These are phyloP conservation scores for Apostichopus leukothele DNA, from an alignment of 53 echinoderm and acorn worm genomes.

Conservation along the genomic window DNA sequence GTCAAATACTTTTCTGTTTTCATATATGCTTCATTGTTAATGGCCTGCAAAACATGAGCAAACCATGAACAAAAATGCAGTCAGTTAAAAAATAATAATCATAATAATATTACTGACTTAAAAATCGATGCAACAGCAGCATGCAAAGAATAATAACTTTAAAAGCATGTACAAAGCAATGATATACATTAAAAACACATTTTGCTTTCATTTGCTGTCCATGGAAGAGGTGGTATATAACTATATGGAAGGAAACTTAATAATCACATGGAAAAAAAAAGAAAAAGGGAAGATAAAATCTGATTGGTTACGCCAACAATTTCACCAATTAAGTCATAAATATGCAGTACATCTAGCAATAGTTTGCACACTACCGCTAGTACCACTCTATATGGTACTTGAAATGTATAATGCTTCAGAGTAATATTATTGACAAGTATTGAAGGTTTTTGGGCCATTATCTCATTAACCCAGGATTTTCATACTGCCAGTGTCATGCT, in stretches of 20 bases:
- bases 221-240: neutral
- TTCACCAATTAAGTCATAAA: too few species aligned
- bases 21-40: neutral
- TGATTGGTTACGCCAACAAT: too few species aligned
- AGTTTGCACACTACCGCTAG: too few species aligned
- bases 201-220: neutral
- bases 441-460: too few species aligned
- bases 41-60: slow-evolving; percentile 17
- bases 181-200: neutral
- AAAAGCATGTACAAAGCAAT: neutral
- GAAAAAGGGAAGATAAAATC: neutral
- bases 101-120: neutral
- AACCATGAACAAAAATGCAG: neutral
- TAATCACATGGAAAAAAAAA: neutral
- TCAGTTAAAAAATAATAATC: neutral
- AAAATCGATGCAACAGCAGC: neutral
- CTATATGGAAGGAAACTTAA: neutral
- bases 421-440: too few species aligned
- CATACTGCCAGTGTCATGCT: too few species aligned
- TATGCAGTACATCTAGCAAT: too few species aligned
- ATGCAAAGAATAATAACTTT: neutral
- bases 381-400: too few species aligned
- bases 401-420: too few species aligned
- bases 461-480: too few species aligned
- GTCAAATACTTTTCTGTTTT: neutral